Evolutionary conservation across 2,113 vertebrate species (phyloP), one percentile per base, ranked within the genome.

Genomic region (Oryzias celebensis): DNA sequence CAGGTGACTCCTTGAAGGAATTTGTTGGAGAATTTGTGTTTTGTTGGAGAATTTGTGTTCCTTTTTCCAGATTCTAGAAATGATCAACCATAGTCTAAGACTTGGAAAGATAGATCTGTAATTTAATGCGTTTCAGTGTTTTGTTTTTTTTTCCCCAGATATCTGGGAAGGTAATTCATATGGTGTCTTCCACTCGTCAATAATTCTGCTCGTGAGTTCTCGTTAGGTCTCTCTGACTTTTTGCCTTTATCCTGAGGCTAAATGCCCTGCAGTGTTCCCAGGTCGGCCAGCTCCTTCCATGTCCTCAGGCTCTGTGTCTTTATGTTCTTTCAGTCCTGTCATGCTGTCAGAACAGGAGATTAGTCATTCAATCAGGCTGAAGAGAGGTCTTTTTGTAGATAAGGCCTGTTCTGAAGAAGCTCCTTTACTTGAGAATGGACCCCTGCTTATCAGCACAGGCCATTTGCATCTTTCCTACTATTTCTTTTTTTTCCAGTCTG

Each of bases 291-390:
- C 52, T 71, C 56, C 54, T 59, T 80, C 73, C 63, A 47, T 76
- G 71, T 81, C 74, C 76, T 78, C 57, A 5, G 57, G 71, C 66
- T 68, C 52, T 68, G 71, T 78, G 77, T 83, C 74, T 80, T 78
- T 80, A 64, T 86, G 75, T 78, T 73, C 71, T 75, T 71, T 80
- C 62, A 70, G 68, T 60, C 75, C 82, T 84, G 80, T 81, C 84
- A 75, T 77, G 68, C 79, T 85, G 82, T 90, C 86, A 85, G 81
- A 83, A 80, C 68, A 62, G 64, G 57, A 89, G 87, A 91, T 87
- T 87, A 89, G 79, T 90, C 85, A 88, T 87, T 91, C 87, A 88
- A 85, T 91, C 85, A 89, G 77, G 68, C 80, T 86, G 80, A 87
- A 77, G 83, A 86, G 81, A 62, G 82, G 77, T 78, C 58, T 42